A percentile compares a stretch with the other conserved stretches of the same genome.
Conservation (phyloP, 1,140 invertebrate species). For the Phthorimaea operculella region DNA sequence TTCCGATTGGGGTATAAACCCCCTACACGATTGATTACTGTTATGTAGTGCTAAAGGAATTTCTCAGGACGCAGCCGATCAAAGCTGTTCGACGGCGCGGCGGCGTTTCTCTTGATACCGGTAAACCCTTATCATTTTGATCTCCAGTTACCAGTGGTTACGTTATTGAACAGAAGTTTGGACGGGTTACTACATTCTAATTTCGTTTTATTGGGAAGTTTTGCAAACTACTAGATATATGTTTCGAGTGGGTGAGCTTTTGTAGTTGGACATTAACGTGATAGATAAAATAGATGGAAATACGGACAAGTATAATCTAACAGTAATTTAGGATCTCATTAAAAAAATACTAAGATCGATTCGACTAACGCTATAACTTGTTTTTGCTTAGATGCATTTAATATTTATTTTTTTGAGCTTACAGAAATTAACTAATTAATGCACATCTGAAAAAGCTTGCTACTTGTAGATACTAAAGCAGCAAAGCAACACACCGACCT, state of each 20-base stretch:
- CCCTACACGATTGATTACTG: conserved; percentile 56
- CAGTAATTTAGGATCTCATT: too few species aligned
- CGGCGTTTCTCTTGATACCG: conserved; percentile 12
- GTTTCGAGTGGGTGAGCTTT: neutral
- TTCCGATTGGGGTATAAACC: conserved; percentile 45
- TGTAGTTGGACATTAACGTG: too few species aligned
- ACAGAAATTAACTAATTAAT: too few species aligned
- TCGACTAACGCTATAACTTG: too few species aligned
- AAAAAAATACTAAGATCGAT: too few species aligned
- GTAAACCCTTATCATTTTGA: conserved; percentile 38
- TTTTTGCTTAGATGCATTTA: too few species aligned
- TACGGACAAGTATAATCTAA: too few species aligned
- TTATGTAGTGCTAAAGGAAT: conserved; percentile 37
- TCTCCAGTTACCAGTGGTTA: conserved; percentile 24
- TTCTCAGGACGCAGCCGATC: conserved; percentile 43
- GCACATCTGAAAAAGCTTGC: too few species aligned
- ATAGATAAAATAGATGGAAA: too few species aligned
- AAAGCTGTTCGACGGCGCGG: conserved; percentile 42
- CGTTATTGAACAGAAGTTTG: conserved; percentile 5
- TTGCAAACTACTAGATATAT: neutral
- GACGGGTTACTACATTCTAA: neutral
- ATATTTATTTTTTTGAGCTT: too few species aligned
- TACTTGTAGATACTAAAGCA: too few species aligned
- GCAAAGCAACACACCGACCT: conserved; percentile 9
- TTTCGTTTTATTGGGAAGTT: neutral